Conservation (phyloP, 1,140 invertebrate genomes). For the Pteromalus puparum region DNA sequence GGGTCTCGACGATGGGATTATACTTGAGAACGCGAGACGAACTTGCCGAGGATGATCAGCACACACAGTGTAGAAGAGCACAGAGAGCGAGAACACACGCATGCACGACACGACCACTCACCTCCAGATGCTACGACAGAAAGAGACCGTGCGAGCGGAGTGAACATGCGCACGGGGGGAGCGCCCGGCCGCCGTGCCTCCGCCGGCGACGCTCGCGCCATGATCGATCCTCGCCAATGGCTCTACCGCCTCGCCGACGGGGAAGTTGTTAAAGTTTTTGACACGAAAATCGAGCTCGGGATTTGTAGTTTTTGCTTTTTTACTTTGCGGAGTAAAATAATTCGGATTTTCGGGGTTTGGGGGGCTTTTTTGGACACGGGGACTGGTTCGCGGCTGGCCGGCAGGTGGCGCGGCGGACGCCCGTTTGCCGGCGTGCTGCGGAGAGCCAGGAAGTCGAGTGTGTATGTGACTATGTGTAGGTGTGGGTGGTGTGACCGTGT, state of each 20-base stretch:
- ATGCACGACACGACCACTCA: slow-evolving; percentile 71
- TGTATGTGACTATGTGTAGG: background rate
- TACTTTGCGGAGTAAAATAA: background rate
- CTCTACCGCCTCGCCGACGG: too few species aligned
- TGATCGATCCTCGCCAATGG: background rate
- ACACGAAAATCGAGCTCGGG: too few species aligned
- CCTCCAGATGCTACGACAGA: slow-evolving; percentile 77
- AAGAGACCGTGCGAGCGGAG: slow-evolving; percentile 73
- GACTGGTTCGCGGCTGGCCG: background rate
- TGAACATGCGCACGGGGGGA: slow-evolving; percentile 70
- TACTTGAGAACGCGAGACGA: background rate
- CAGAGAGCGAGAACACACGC: slow-evolving; percentile 1
- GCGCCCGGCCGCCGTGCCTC: background rate
- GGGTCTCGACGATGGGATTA: slow-evolving; percentile 2
- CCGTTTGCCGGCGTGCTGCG: background rate
- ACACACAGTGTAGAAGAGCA: slow-evolving; percentile 52
- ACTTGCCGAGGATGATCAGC: slow-evolving; percentile 5
- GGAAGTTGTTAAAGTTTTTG: background rate
- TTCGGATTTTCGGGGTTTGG: background rate
- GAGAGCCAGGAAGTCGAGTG: background rate
- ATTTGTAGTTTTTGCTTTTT: background rate
- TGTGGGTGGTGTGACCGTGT: background rate
- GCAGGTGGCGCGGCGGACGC: background rate
- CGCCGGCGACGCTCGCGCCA: slow-evolving; percentile 35
- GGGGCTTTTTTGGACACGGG: background rate